Base-by-base conservation (phyloP, 2,113 vertebrate species). In the Calonectris borealis region DNA sequence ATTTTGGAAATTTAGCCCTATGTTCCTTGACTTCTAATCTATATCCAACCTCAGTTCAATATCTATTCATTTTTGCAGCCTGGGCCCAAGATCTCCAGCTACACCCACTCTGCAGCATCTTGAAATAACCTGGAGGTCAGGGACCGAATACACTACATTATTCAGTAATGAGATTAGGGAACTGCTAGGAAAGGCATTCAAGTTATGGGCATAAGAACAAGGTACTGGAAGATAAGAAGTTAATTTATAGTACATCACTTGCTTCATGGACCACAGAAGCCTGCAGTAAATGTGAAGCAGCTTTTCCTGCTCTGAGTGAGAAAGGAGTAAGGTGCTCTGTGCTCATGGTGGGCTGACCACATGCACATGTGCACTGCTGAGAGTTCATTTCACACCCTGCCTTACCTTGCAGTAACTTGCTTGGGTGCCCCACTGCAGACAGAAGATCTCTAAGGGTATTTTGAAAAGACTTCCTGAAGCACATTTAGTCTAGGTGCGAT, bases 321-420 rank as follows among this genome's bases (percentile, higher is more conserved):
- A 81, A 61, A 46, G 3, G 8, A 70, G 9, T 14, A 58, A 86
- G 26, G 12, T 31, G 5, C 4, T 55, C 51, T 69, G 31, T 1
- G 0, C 1, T 73, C 11, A 10, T 0, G 0, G 13, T 54, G 55
- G 13, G 16, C 26, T 42, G 13, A 70, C 58, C 20, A 25, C 11
- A 15, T 6, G 20, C 6, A 31, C 2, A 0, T 38, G 6, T 65
- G 27, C 16, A 36, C 11, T 24, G 31, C 16, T n/a, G 11, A 49
- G 71, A 83, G n/a, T 32, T 69, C 0, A 0, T 38, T 77, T 85
- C 57, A 64, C 44, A 34, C 3, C 2, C 29, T 57, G 6, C 17
- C 54, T 64, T 48, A 42, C 11, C 34, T 57, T 60, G 9, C 27
- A 76, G 32, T 22, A 62, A 75, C 34, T 77, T 75, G 8, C 26